phyloP scores from a whole-genome alignment of 1,140 invertebrate genomes.

The Asbolus verrucosus region DNA sequence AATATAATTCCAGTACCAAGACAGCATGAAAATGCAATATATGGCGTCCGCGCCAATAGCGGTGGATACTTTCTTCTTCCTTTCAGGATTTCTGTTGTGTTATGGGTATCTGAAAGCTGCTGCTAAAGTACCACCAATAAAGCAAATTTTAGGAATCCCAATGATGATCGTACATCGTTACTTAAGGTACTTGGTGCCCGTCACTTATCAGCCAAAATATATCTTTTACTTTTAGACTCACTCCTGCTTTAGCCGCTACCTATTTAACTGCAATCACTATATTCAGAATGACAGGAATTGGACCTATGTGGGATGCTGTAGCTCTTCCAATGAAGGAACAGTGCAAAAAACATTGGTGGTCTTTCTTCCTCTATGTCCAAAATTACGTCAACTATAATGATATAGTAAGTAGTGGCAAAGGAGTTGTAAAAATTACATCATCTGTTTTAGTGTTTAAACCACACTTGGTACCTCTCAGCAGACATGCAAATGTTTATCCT shows the following conservation, averaged over 20 bases:
- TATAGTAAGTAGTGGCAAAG: conserved; percentile 54
- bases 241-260: conserved; percentile 65
- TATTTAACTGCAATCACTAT: conserved; percentile 64
- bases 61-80: conserved; percentile 71
- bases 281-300: conserved; percentile 62
- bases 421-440: not conserved
- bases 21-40: conserved; percentile 15
- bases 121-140: conserved; percentile 62
- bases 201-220: too few species aligned
- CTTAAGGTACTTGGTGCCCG: conserved; percentile 60
- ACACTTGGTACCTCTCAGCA: conserved; percentile 73
- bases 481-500: conserved; percentile 80
- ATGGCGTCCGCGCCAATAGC: conserved; percentile 62
- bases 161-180: conserved; percentile 64
- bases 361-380: conserved; percentile 71
- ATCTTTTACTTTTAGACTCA: conserved; percentile 62
- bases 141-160: conserved; percentile 58
- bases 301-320: conserved; percentile 63
- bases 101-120: conserved; percentile 60
- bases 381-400: conserved; percentile 67
- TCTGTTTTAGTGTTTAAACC: conserved; percentile 70
- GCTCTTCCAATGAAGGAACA: conserved; percentile 47
- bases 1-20: conserved; percentile 47
- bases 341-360: conserved; percentile 71
- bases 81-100: conserved; percentile 72